A percentile compares a stretch with the other conserved stretches of the same genome.
phyloP scores from a whole-genome alignment of 2,113 vertebrate species.

The Globicephala melas region DNA sequence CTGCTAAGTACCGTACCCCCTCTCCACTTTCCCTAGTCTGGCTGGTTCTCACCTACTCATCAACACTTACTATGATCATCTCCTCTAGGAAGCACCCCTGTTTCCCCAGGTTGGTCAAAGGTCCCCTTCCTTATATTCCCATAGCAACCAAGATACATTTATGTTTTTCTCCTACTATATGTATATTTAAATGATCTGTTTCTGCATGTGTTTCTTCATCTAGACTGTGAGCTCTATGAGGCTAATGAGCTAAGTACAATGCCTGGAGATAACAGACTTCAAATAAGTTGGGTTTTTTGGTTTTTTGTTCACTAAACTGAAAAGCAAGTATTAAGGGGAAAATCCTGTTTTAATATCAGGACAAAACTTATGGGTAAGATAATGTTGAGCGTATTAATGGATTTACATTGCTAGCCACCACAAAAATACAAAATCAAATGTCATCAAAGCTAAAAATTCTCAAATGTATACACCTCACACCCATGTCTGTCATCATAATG shows the following conservation, averaged over 20 bases:
- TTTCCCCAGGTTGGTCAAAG: not conserved
- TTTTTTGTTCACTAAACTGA: not conserved
- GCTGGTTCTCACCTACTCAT: not conserved
- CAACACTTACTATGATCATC: not conserved
- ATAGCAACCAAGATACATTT: not conserved
- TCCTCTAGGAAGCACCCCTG: not conserved
- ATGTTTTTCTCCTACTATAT: not conserved
- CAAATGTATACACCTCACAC: accelerated
- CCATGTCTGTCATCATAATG: not conserved
- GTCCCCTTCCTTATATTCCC: not conserved
- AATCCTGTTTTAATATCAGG: not conserved
- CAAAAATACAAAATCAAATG: not conserved
- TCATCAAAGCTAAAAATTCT: not conserved
- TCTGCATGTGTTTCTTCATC: not conserved
- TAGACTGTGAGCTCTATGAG: not conserved
- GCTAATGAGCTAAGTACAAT: not conserved
- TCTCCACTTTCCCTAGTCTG: not conserved
- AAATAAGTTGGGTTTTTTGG: not conserved
- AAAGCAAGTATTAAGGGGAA: not conserved
- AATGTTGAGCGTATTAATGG: not conserved
- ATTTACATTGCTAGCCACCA: not conserved
- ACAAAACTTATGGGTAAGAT: not conserved
- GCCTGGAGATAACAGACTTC: not conserved
- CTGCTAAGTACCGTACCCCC: not conserved
- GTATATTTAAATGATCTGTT: not conserved